Base-by-base conservation (phyloP, 2,888 invertebrate genomes). In the Dolichomitus sp. region DNA sequence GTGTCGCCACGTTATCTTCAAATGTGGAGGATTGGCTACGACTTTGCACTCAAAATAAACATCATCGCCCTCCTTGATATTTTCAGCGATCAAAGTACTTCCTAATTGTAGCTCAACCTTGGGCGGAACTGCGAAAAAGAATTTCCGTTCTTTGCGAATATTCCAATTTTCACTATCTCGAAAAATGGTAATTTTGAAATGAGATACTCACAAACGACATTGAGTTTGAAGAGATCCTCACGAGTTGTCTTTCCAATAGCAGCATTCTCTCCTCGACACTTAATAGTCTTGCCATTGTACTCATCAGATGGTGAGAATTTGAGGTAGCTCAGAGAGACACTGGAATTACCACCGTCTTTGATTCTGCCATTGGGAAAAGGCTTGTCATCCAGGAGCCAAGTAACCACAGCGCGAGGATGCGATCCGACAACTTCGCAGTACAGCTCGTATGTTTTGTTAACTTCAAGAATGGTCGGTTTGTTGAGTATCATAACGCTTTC, bases 251-350 rank as follows among this genome's bases (percentile, higher is more conserved):
- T 96, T 12, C 96, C 95, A 83, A 98, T 95, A 84, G 96, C 96
- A 74, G 96, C 97, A 95, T 98, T 98, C 92, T 97, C 97, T 5
- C 97, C 98, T 89, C 97, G 96, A 93, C 98, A 98, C 93, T 97
- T 97, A 85, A 98, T 95, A 91, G 96, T 96, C 78, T 97, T 97
- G 7, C 97, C 97, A 91, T 98, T 97, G 93, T 98, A 98, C 91
- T 98, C 98, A 1, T 98, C 97, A 87, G 96, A 94, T 17, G 98
- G 98, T 89, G 96, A 96, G 94, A 98, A 98, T 87, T 96, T 96
- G 87, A 98, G 94, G 73, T 96, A 96, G 93, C 97, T 98, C 91
- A 96, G 95, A 82, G 97, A 97, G 93, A 96, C 95, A 30, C 96
- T 97, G 85, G 96, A 96, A 92, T 96, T 87, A 23, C 88, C 89